Conservation (phyloP, 2,113 vertebrate species). For the Xiphophorus maculatus region DNA sequence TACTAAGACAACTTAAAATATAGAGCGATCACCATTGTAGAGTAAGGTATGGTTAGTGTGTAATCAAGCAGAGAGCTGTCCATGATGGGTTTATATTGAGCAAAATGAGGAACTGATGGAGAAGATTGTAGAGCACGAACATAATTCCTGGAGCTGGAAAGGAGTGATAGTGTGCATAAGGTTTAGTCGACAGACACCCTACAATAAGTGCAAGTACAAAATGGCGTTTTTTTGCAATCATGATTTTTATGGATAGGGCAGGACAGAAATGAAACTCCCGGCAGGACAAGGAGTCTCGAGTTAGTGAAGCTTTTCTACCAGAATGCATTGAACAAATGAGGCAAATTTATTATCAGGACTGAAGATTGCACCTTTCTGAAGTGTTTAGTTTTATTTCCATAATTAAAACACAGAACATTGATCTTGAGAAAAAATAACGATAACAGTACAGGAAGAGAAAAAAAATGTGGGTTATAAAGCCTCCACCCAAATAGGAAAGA, state of each 20-base stretch:
- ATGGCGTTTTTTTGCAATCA: conserved; percentile 25
- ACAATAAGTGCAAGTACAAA: conserved; percentile 26
- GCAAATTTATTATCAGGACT: neutral
- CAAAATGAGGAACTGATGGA: conserved; percentile 41
- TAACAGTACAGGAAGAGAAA: too few relatives aligned
- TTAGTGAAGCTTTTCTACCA: conserved; percentile 3
- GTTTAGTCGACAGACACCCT: conserved; percentile 31
- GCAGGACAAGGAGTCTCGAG: conserved; percentile 11
- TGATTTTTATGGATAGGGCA: conserved; percentile 15
- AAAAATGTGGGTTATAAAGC: too few relatives aligned
- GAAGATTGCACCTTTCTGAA: neutral
- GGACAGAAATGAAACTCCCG: conserved; percentile 15
- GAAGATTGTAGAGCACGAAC: conserved; percentile 33
- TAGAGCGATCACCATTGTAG: neutral
- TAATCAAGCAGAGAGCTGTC: conserved; percentile 38
- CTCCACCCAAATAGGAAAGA: too few relatives aligned
- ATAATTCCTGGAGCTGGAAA: conserved; percentile 38
- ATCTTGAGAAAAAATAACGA: too few relatives aligned
- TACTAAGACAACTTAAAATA: conserved; percentile 13
- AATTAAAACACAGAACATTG: too few relatives aligned
- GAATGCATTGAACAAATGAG: conserved; percentile 6
- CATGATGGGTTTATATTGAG: conserved; percentile 15
- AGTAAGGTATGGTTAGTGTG: conserved; percentile 29
- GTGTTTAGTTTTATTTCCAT: too few relatives aligned
- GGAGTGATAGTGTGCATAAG: conserved; percentile 33